Conservation (phyloP, 2,113 vertebrate species). For the Bubo blakistoni region DNA sequence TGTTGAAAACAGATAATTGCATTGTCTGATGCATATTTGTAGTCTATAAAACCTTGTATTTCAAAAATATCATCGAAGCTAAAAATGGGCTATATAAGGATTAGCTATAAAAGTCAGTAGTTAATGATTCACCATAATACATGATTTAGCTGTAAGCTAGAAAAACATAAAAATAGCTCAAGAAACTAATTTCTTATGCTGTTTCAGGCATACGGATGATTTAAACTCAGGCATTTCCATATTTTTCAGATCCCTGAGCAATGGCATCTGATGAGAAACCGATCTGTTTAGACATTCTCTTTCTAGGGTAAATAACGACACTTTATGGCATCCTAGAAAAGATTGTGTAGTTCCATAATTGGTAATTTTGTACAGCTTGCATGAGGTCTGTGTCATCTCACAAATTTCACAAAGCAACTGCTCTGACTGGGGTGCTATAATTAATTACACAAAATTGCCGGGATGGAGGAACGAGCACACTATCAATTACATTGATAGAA, state of each 20-base stretch:
- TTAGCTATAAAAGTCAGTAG: conserved; percentile 51
- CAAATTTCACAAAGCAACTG: conserved; percentile 7
- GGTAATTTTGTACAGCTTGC: conserved; percentile 33
- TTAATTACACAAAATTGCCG: not conserved
- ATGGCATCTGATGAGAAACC: conserved; percentile 49
- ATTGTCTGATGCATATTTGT: not conserved
- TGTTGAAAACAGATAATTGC: not conserved
- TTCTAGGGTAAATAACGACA: conserved; percentile 49
- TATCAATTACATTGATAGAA: not conserved
- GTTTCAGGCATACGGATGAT: conserved; percentile 38
- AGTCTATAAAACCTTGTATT: not conserved
- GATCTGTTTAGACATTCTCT: conserved; percentile 45
- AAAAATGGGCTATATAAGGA: conserved; percentile 25
- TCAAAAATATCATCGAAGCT: not conserved
- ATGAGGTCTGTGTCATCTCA: conserved; percentile 20
- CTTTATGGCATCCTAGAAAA: conserved; percentile 32
- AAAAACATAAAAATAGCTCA: conserved; percentile 59
- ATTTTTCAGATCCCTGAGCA: conserved; percentile 29
- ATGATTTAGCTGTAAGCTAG: conserved; percentile 46
- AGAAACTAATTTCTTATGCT: conserved; percentile 36
- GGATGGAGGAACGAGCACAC: not conserved
- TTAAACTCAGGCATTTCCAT: conserved; percentile 17
- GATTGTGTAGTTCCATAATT: conserved; percentile 30
- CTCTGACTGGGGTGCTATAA: conserved; percentile 20
- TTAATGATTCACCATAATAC: conserved; percentile 53